Evolutionary conservation across 1,140 invertebrate genomes (phyloP), one percentile per base, ranked within the genome.

Genomic region (Forficula auricularia): DNA sequence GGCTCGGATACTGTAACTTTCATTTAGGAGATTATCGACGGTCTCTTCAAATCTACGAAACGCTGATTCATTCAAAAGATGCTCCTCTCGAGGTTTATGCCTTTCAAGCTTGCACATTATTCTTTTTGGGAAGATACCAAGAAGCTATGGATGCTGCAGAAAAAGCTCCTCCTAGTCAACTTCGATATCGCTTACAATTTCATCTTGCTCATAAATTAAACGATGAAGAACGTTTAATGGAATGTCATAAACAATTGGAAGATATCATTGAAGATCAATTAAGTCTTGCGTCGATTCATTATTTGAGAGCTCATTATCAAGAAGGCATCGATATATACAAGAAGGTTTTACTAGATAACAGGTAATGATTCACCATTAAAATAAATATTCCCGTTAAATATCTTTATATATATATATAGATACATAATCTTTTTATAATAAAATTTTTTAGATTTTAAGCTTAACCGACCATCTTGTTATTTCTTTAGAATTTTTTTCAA

Each of bases 271-370:
- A 97, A 63, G 92, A 98, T 66, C 91, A 97, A 61, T 66, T 98
- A 7, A 91, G 87, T 51, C 62, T 98, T 30, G 95, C 95, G 2
- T 88, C 92, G 0, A 89, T 98, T 52, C 90, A 98, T 60, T 98
- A 95, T 59, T 66, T 98, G 34, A 68, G 91, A 30, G 81, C 82
- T 30, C 91, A 98, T 60, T 98, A 96, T 61, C 91, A 98, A 62
- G 94, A 98, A 64, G 91, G 95, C 16, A 97, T 98, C 51, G 94
- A 98, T 62, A 90, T 98, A 50, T 99, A 99, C 57, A 99, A 98
- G 62, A 75, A 87, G 48, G 74, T 97, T 38, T 64, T 98, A 12
- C 59, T 92, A 1, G 87, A 92, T 50, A 91, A 95, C 63, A 80
- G 84, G 82, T 85, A 56, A 52, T 51, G 2, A 4, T 18, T 33